These are phyloP conservation scores for Thalpophila matura DNA, from an alignment of 2,888 invertebrate genomes.

Conservation along the genomic window DNA sequence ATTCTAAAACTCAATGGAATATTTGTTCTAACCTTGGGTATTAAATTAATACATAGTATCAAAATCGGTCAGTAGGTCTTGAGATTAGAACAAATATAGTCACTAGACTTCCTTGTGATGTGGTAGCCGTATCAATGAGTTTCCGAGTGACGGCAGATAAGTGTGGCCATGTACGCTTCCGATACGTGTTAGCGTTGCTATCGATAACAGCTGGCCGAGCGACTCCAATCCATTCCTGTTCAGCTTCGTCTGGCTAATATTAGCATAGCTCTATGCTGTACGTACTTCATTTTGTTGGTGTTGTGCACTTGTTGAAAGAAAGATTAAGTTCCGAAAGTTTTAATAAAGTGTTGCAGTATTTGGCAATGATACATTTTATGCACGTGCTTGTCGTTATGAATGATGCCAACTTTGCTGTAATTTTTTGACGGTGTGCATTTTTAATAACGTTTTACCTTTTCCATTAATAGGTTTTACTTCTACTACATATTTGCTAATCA, in stretches of 20 bases:
- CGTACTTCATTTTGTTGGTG: not conserved
- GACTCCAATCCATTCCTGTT: constrained; percentile 3
- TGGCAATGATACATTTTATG: not conserved
- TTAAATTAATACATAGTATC: not conserved
- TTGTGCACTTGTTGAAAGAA: constrained; percentile 4
- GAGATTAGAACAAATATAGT: constrained; percentile 18
- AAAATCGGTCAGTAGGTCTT: constrained; percentile 11
- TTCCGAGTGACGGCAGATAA: constrained; percentile 46
- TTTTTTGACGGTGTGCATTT: not conserved
- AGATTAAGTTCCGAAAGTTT: not conserved
- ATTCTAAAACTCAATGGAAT: constrained; percentile 2
- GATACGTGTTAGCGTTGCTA: constrained; percentile 28
- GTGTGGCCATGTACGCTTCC: constrained; percentile 51
- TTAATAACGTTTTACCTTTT: too few relatives aligned
- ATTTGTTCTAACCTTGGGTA: not conserved
- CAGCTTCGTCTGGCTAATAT: not conserved
- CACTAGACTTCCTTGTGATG: constrained; percentile 21
- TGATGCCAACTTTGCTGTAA: not conserved
- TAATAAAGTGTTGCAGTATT: constrained; percentile 7
- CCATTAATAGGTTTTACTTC: not conserved
- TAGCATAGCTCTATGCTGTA: not conserved
- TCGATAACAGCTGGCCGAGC: constrained; percentile 27
- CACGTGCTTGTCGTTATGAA: not conserved
- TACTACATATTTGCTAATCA: too few relatives aligned
- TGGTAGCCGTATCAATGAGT: constrained; percentile 27